Evolutionary conservation across 2,797 vertebrate species (phyloP).

Genomic region (Cyprinella venusta): DNA sequence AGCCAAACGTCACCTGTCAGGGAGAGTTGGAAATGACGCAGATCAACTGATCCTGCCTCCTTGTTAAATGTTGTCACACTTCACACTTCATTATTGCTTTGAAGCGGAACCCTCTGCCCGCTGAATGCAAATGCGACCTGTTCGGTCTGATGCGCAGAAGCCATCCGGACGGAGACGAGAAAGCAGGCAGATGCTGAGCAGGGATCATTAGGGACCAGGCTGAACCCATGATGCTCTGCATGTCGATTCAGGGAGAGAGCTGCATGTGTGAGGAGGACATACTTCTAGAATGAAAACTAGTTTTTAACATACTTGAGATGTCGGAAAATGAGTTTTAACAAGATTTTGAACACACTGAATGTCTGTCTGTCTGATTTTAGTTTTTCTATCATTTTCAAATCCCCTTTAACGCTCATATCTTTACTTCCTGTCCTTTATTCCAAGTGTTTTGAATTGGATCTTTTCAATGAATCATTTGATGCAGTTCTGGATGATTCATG

Average conservation of each 20-base stretch:
- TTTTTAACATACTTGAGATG: not conserved
- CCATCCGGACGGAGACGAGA: slow-evolving; percentile 31
- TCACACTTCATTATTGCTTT: slow-evolving; percentile 79
- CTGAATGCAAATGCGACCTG: slow-evolving; percentile 66
- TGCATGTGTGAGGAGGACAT: slow-evolving; percentile 38
- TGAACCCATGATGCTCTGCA: slow-evolving; percentile 66
- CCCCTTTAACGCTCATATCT: not conserved
- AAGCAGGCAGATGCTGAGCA: slow-evolving; percentile 66
- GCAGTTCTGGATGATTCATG: not conserved
- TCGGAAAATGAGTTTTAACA: not conserved
- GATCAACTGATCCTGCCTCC: slow-evolving; percentile 77
- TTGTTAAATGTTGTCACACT: slow-evolving; percentile 79
- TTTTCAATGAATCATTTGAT: not conserved
- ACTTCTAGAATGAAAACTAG: slow-evolving; percentile 22
- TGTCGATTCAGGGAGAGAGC: slow-evolving; percentile 65
- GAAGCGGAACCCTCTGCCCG: slow-evolving; percentile 64
- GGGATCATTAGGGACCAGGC: slow-evolving; percentile 74
- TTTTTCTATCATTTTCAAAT: not conserved
- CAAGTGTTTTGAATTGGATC: not conserved
- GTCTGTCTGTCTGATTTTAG: not conserved
- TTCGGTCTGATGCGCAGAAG: slow-evolving; percentile 70
- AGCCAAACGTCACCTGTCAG: slow-evolving; percentile 76
- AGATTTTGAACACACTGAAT: not conserved
- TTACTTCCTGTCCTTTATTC: not conserved
- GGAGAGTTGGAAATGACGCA: slow-evolving; percentile 72